Conservation (phyloP, 1,140 invertebrate genomes). For the Bicyclus anynana region DNA sequence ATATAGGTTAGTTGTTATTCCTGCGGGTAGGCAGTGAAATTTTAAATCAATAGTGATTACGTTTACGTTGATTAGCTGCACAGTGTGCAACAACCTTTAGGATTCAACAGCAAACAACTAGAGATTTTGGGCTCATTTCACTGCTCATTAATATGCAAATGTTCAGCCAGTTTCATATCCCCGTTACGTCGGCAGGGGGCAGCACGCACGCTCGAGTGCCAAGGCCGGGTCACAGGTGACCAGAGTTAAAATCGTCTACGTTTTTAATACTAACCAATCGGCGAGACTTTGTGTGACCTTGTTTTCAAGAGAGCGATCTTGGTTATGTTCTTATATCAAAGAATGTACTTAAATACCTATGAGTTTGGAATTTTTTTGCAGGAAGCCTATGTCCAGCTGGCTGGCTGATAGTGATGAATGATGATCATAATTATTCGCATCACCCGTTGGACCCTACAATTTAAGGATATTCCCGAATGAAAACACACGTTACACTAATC, state of each 20-base stretch:
- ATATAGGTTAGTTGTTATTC: no score
- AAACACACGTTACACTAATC: no score
- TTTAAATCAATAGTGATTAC: no score
- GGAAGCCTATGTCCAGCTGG: no score
- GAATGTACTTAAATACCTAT: no score
- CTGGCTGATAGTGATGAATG: no score
- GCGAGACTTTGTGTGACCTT: neutral
- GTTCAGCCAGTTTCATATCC: slow-evolving; percentile 22
- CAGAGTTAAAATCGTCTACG: slow-evolving; percentile 13
- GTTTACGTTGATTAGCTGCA: no score
- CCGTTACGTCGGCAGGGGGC: slow-evolving; percentile 7
- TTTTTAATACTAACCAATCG: slow-evolving; percentile 1
- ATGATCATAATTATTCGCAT: no score
- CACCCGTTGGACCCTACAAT: no score
- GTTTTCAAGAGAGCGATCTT: neutral
- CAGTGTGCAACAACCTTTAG: slow-evolving; percentile 4
- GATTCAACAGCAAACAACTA: slow-evolving; percentile 1
- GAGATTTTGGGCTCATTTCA: slow-evolving; percentile 21
- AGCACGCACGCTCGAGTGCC: slow-evolving; percentile 30
- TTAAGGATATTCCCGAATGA: no score
- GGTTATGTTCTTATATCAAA: neutral
- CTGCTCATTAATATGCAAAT: slow-evolving; percentile 37
- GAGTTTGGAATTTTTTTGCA: no score
- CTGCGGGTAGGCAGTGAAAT: no score
- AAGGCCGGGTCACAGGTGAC: slow-evolving; percentile 30